Percentiles rank a stretch among this genome's conserved stretches.
phyloP scores from a whole-genome alignment of 2,113 vertebrate genomes.

The Chaetorhynchus papuensis region DNA sequence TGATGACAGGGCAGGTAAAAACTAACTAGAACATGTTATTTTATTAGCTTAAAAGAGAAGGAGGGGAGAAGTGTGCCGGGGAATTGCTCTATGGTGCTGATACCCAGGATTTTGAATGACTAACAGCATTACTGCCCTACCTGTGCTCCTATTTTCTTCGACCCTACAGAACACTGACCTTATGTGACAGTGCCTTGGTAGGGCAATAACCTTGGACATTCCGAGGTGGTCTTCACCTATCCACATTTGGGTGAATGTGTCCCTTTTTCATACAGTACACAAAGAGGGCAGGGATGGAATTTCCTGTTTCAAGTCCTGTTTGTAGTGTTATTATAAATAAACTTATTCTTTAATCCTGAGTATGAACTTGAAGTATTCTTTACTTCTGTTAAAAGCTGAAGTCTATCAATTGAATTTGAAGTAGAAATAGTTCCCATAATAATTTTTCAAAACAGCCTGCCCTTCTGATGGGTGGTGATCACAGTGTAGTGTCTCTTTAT shows the following conservation, averaged over 20 bases:
- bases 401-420: background rate
- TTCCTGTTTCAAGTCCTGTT: background rate
- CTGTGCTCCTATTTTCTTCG: background rate
- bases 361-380: background rate
- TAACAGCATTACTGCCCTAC: background rate
- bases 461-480: background rate
- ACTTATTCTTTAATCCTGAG: background rate
- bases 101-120: background rate
- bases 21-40: background rate
- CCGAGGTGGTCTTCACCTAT: background rate
- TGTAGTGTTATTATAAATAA: background rate
- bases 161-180: background rate
- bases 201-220: accelerated
- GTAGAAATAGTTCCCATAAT: background rate
- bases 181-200: accelerated
- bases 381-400: background rate
- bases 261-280: background rate
- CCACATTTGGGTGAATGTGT: background rate
- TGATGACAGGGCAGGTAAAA: background rate
- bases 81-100: background rate
- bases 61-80: background rate
- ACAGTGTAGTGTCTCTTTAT: background rate
- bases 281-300: background rate
- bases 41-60: background rate
- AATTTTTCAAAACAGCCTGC: background rate